phyloP scores from a whole-genome alignment of 2,888 invertebrate species.

The Caenorhabditis uteleia region DNA sequence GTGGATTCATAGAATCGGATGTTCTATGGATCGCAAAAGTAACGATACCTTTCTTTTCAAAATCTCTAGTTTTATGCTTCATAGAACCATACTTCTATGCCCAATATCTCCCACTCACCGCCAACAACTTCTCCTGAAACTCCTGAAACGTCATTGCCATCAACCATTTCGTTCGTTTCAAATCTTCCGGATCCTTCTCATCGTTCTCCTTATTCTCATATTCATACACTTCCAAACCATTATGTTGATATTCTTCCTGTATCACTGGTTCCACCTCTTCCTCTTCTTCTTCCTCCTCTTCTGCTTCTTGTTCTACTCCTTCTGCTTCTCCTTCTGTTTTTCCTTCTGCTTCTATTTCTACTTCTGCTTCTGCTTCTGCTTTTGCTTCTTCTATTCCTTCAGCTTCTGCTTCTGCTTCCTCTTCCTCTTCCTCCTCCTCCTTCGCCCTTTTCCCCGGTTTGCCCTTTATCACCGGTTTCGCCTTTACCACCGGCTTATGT shows the following conservation, averaged over 20 bases:
- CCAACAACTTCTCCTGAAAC: no score
- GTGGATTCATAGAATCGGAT: no score
- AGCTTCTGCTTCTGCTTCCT: not conserved
- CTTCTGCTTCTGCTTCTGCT: constrained; percentile 12
- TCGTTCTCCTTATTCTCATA: not conserved
- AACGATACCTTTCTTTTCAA: no score
- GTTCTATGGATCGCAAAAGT: no score
- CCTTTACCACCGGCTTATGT: no score
- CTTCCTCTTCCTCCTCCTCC: not conserved
- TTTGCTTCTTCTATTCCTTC: constrained; percentile 10
- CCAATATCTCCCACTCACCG: no score
- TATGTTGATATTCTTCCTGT: not conserved
- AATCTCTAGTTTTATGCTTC: no score
- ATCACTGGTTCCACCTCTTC: not conserved
- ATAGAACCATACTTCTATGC: no score
- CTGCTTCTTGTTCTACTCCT: not conserved
- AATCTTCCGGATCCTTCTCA: not conserved
- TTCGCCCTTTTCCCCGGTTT: not conserved
- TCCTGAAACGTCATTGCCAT: no score
- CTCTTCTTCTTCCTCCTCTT: constrained; percentile 1
- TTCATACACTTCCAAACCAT: constrained; percentile 5
- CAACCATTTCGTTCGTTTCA: constrained; percentile 7
- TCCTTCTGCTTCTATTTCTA: constrained; percentile 3
- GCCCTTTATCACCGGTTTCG: not conserved
- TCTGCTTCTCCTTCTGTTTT: not conserved